Conservation (phyloP, 2,888 invertebrate genomes). For the Podabrus alpinus region DNA sequence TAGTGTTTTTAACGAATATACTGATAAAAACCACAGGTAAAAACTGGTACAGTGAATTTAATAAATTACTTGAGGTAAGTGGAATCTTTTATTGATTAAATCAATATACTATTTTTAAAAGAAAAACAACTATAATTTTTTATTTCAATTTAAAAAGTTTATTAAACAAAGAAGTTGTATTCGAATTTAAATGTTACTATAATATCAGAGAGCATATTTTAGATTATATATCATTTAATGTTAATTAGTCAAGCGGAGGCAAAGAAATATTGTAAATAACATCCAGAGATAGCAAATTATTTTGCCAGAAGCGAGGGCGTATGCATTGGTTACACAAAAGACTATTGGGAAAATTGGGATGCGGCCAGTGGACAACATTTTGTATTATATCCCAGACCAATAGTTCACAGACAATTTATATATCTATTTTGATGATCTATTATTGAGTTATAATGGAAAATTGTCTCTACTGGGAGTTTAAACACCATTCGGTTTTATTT, state of each 20-base stretch:
- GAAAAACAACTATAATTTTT: no score
- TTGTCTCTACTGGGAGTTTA: slow-evolving; percentile 13
- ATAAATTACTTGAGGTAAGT: no score
- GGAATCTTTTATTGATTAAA: no score
- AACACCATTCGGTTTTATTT: slow-evolving; percentile 8
- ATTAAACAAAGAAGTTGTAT: background rate
- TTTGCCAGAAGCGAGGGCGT: slow-evolving; percentile 40
- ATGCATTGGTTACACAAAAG: slow-evolving; percentile 42
- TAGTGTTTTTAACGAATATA: no score
- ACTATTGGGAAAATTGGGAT: slow-evolving; percentile 29
- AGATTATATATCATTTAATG: background rate
- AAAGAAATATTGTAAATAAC: slow-evolving; percentile 24
- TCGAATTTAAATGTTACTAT: background rate
- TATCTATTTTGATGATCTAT: slow-evolving; percentile 53
- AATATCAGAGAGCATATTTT: background rate
- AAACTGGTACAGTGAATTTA: no score
- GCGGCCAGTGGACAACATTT: slow-evolving; percentile 42
- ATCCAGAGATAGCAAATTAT: slow-evolving; percentile 36
- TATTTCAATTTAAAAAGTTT: background rate
- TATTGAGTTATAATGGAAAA: slow-evolving; percentile 31
- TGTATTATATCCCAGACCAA: slow-evolving; percentile 48
- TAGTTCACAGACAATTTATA: slow-evolving; percentile 52
- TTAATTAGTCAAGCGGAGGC: slow-evolving; percentile 12
- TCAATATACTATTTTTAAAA: no score
- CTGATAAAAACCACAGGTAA: no score